A percentile compares a stretch with the other conserved stretches of the same genome.
Evolutionary conservation across 2,797 vertebrate species (phyloP).

Genomic region (Trematomus bernacchii): DNA sequence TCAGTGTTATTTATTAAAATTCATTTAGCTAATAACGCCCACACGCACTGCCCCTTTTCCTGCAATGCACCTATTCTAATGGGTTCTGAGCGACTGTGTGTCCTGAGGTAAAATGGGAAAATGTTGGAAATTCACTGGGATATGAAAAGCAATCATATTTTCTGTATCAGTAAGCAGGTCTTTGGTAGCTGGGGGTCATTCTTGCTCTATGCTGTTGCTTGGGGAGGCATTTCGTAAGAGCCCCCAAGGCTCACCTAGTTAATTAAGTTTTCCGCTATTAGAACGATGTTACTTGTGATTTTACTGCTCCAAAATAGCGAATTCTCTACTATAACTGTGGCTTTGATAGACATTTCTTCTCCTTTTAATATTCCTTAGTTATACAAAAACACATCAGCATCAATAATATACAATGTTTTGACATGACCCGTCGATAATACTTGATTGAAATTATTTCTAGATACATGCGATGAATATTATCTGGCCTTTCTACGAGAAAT

Average conservation of each 20-base stretch:
- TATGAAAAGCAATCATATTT: conserved; percentile 90
- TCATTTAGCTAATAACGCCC: conserved; percentile 80
- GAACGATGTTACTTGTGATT: conserved; percentile 72
- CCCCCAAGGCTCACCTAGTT: conserved; percentile 79
- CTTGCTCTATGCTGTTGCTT: conserved; percentile 75
- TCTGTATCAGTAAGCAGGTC: conserved; percentile 89
- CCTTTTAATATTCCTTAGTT: conserved; percentile 11
- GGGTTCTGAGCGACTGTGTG: conserved; percentile 78
- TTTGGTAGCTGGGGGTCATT: conserved; percentile 80
- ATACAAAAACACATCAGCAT: background rate
- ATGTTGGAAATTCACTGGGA: conserved; percentile 82
- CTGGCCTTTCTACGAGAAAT: conserved; percentile 7
- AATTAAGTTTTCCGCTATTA: conserved; percentile 80
- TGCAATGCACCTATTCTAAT: conserved; percentile 76
- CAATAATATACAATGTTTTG: background rate
- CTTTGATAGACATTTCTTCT: conserved; percentile 49
- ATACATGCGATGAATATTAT: conserved; percentile 10
- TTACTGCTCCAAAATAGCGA: conserved; percentile 64
- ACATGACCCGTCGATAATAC: background rate
- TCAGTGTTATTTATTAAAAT: conserved; percentile 82
- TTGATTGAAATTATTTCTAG: background rate
- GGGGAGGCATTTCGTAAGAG: conserved; percentile 77
- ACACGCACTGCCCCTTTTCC: conserved; percentile 64
- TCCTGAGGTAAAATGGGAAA: conserved; percentile 84
- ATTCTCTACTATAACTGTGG: conserved; percentile 39